Base-by-base conservation (phyloP, 2,113 vertebrate species). In the Sturnira hondurensis region DNA sequence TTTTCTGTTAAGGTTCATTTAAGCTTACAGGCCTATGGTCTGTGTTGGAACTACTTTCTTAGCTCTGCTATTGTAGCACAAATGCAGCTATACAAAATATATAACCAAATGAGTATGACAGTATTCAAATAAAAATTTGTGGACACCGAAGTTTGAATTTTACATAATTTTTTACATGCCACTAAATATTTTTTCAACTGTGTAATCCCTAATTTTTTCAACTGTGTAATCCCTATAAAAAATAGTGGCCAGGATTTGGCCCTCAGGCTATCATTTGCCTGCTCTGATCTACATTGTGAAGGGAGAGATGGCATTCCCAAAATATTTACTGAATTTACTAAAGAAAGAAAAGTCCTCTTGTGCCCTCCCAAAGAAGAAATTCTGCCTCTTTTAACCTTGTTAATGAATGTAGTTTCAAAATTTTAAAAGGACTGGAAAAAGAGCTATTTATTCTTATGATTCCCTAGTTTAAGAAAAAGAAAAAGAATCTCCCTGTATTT, bases 311-410 rank as follows among this genome's bases (percentile, higher is more conserved):
- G 28, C 28, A 68, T 83, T 94, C 38, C 13, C 56, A 52, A 85
- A 89, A 41, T 88, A n/a, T 41, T 93, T 93, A 71, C 16, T 91
- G 10, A 77, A 58, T 92, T 94, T 78, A 33, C 24, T 80, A 73
- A 89, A 88, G 36, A 91, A 91, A 89, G 54, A 85, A 77, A 76
- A 71, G n/a, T 86, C 87, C 38, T 91, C 22, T 88, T 88, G 1
- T 86, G 68, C 13, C 12, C 6, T 65, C 28, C 58, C 20, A 38
- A 73, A 71, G 24, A 86, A 95, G 41, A 43, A 86, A 81, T 67
- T 36, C 13, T 89, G 24, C 73, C 14, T 70, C 33, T 70, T 19
- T 0, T n/a, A 67, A 76, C 36, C 33, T 95, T 86, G 43, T 86
- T 82, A 86, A 54, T 83, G 24, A 87, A 47, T 2, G 3, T 86